Evolutionary conservation across 1,140 invertebrate species (phyloP).

Genomic region (Drosophila nebulosa): DNA sequence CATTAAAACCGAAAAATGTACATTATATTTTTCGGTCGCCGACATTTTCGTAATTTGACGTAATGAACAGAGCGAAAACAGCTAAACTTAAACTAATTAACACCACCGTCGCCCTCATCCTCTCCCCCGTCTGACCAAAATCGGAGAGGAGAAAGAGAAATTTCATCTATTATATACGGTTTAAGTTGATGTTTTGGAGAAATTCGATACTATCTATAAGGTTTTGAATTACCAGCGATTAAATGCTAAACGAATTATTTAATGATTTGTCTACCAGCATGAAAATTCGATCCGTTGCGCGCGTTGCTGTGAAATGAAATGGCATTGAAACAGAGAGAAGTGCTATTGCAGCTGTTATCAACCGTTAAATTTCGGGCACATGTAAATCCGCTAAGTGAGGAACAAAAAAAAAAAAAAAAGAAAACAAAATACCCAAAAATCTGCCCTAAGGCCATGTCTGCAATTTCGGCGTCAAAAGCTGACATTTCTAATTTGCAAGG

Average conservation of each 20-base stretch:
- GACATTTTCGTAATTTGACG: slow-evolving; percentile 64
- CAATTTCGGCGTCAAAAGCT: slow-evolving; percentile 75
- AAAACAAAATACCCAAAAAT: slow-evolving; percentile 27
- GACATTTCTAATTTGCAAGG: slow-evolving; percentile 73
- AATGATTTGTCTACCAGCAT: slow-evolving; percentile 58
- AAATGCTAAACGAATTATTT: slow-evolving; percentile 49
- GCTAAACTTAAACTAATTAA: slow-evolving; percentile 66
- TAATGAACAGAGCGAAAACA: slow-evolving; percentile 34
- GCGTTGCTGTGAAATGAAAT: not conserved
- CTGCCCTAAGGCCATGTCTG: slow-evolving; percentile 40
- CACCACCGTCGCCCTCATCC: slow-evolving; percentile 2
- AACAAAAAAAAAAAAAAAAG: slow-evolving; percentile 5
- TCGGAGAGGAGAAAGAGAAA: slow-evolving; percentile 34
- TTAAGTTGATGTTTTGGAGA: slow-evolving; percentile 33
- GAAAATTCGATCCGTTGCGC: not conserved
- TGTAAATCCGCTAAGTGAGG: slow-evolving; percentile 53
- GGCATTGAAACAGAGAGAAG: slow-evolving; percentile 30
- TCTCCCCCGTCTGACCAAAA: slow-evolving; percentile 45
- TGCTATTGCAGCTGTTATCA: slow-evolving; percentile 11
- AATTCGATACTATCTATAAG: slow-evolving; percentile 58
- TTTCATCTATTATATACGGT: slow-evolving; percentile 41
- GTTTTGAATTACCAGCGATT: slow-evolving; percentile 53
- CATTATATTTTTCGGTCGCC: slow-evolving; percentile 20
- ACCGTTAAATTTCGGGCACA: slow-evolving; percentile 56
- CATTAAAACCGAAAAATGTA: slow-evolving; percentile 31